Base-by-base conservation (phyloP, 2,113 vertebrate genomes). In the Varanus komodoensis region DNA sequence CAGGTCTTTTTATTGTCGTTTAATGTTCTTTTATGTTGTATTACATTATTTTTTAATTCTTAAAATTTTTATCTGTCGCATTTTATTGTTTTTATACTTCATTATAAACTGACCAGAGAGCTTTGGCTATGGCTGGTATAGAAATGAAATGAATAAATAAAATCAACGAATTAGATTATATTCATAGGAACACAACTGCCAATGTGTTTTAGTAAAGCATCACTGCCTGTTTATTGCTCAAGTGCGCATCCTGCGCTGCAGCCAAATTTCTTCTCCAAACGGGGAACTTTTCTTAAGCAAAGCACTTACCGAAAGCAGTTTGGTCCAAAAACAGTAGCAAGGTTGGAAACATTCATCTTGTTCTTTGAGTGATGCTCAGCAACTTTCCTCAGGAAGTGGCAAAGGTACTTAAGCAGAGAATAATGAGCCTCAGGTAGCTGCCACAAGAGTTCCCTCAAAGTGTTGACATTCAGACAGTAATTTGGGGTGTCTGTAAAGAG, bases 241-340 rank as follows among this genome's bases (percentile, higher is more conserved):
- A 44, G 29, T 23, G 11, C 68, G 57, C 61, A 9, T 27, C 34
- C 25, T 32, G 32, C 8, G 19, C 54, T 64, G 25, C 23, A 34
- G 23, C 25, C n/a, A 25, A 87, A 29, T 32, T 67, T 50, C 4
- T 21, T 6, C 14, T 32, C n/a, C 54, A 87, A 44, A 87, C 73
- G 14, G 5, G 85, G 85, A 75, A n/a, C 17, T 75, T 74, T 5
- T 57, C 69, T 68, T 74, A 48, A 29, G 19, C 1, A 61, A 80
- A 3, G 68, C 89, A 98, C 98, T 99, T 97, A 99, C 99, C 98
- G 98, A 96, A 99, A 99, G 92, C 98, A 97, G 77, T 96, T 99
- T 91, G 99, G 98, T 93, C 98, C 98, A 95, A 99, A 99, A 11
- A 99, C 97, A 1, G 98, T 99, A 90, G 98, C 98, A 9, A 99